Percentiles rank a stretch among this genome's conserved stretches.
Evolutionary conservation across 1,140 invertebrate species (phyloP).

Genomic region (Saccostrea echinata): DNA sequence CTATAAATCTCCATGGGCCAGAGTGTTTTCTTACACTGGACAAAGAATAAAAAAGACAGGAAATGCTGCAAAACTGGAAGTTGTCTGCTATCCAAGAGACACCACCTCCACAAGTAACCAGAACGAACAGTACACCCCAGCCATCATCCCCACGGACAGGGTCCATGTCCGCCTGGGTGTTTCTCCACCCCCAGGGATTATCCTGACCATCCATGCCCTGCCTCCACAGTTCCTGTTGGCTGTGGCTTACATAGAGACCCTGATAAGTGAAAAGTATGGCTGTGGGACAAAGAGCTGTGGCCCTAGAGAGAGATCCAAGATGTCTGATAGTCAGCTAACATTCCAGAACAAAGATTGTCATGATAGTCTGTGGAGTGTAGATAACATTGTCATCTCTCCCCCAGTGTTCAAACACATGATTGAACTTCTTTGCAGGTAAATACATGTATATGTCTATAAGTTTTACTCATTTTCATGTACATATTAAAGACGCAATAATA

Average conservation of each 20-base stretch:
- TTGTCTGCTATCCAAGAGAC: slow-evolving; percentile 77
- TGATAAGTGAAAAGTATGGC: slow-evolving; percentile 73
- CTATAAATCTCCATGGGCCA: slow-evolving; percentile 77
- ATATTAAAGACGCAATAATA: background rate
- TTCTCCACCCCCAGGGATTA: slow-evolving; percentile 76
- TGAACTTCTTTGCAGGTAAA: slow-evolving; percentile 71
- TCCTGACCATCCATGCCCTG: slow-evolving; percentile 75
- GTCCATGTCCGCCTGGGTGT: slow-evolving; percentile 75
- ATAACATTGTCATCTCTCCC: slow-evolving; percentile 74
- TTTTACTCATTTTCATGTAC: background rate
- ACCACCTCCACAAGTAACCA: slow-evolving; percentile 70
- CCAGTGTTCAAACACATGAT: slow-evolving; percentile 74
- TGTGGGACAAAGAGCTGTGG: slow-evolving; percentile 72
- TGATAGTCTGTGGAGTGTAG: slow-evolving; percentile 72
- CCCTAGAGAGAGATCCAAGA: slow-evolving; percentile 22
- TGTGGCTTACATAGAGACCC: slow-evolving; percentile 77
- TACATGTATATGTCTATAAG: background rate
- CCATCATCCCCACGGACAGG: slow-evolving; percentile 75
- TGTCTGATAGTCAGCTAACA: background rate
- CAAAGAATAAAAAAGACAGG: slow-evolving; percentile 77
- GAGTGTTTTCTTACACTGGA: slow-evolving; percentile 77
- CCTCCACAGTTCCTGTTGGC: slow-evolving; percentile 78
- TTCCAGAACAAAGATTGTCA: slow-evolving; percentile 53
- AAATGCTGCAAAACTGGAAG: slow-evolving; percentile 74
- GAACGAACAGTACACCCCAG: slow-evolving; percentile 76